phyloP scores from a whole-genome alignment of 2,797 vertebrate species.

The Tachyglossus aculeatus region DNA sequence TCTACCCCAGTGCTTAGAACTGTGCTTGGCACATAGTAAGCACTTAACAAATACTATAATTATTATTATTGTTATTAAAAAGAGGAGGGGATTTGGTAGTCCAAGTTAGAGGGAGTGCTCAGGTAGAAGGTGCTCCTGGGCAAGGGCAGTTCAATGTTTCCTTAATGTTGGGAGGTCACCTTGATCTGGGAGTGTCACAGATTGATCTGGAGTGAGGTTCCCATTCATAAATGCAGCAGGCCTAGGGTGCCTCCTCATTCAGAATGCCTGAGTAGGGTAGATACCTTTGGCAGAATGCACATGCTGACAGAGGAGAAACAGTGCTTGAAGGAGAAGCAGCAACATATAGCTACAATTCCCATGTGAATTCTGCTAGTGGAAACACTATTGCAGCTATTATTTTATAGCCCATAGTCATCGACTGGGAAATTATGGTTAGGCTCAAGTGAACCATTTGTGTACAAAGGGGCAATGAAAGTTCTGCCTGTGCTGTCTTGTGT shows the following conservation, averaged over 20 bases:
- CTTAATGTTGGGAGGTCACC: too few relatives aligned
- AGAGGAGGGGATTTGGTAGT: too few relatives aligned
- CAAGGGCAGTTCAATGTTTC: too few relatives aligned
- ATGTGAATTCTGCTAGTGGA: slow-evolving; percentile 68
- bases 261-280: not conserved
- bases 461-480: slow-evolving; percentile 76
- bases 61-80: too few relatives aligned
- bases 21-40: too few relatives aligned
- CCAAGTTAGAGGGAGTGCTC: too few relatives aligned
- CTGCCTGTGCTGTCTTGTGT: slow-evolving; percentile 84
- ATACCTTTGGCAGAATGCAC: slow-evolving; percentile 21
- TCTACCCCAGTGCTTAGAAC: too few relatives aligned
- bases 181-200: not conserved
- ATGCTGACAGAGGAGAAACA: slow-evolving; percentile 19
- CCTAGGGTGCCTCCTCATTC: not conserved
- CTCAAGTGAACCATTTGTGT: slow-evolving; percentile 84
- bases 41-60: too few relatives aligned
- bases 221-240: rapidly evolving
- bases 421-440: slow-evolving; percentile 80
- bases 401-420: slow-evolving; percentile 75
- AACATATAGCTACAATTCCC: slow-evolving; percentile 75
- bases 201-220: not conserved
- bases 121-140: too few relatives aligned
- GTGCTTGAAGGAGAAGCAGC: slow-evolving; percentile 76
- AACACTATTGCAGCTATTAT: slow-evolving; percentile 76